These are phyloP conservation scores for Thecocarcelia acutangulata DNA, from an alignment of 2,888 invertebrate species.

Conservation along the genomic window DNA sequence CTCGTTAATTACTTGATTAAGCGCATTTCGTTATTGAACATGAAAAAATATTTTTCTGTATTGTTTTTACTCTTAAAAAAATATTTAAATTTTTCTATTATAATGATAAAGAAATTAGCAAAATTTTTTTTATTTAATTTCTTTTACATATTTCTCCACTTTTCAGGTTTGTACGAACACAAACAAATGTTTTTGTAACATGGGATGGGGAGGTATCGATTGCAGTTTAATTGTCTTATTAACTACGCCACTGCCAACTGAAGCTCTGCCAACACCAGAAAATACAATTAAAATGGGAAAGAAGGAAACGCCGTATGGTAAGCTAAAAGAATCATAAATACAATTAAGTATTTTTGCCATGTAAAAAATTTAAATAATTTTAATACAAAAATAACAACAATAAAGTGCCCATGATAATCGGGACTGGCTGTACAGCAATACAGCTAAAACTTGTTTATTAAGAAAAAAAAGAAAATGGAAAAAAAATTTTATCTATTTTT, in stretches of 20 bases:
- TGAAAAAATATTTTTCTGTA: too few relatives aligned
- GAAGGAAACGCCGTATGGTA: conserved; percentile 97
- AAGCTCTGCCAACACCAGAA: conserved; percentile 84
- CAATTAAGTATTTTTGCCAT: conserved; percentile 43
- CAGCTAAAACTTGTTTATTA: conserved; percentile 19
- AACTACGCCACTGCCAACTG: conserved; percentile 84
- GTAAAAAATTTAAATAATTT: conserved; percentile 34
- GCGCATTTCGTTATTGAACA: too few relatives aligned
- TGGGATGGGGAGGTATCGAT: conserved; percentile 93
- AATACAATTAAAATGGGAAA: conserved; percentile 88
- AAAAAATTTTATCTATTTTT: background rate
- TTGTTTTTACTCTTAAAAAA: too few relatives aligned
- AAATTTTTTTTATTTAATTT: too few relatives aligned
- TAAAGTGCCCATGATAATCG: conserved; percentile 31
- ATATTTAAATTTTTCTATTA: too few relatives aligned
- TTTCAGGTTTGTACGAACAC: conserved; percentile 94
- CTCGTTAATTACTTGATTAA: too few relatives aligned
- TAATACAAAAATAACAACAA: conserved; percentile 34
- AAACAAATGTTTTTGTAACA: conserved; percentile 95
- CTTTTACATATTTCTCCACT: conserved; percentile 1
- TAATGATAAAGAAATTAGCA: too few relatives aligned
- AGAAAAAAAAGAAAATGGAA: conserved; percentile 17
- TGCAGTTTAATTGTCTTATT: conserved; percentile 90
- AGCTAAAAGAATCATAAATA: conserved; percentile 79
- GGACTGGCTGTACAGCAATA: background rate